phyloP scores from a whole-genome alignment of 2,888 invertebrate genomes.

The Merodon equestris region DNA sequence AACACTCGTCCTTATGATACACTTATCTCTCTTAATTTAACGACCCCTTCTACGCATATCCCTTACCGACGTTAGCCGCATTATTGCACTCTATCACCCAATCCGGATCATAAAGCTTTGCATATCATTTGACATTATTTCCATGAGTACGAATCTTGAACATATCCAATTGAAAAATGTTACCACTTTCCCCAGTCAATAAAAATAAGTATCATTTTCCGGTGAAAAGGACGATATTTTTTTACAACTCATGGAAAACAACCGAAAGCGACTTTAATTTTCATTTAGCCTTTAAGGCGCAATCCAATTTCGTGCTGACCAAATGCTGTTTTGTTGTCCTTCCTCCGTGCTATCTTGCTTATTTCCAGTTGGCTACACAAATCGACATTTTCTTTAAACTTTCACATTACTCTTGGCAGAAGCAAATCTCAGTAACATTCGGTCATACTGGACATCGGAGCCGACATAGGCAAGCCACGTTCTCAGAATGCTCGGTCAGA shows the following conservation, averaged over 20 bases:
- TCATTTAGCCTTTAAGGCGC: too few relatives aligned
- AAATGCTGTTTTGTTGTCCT: conserved; percentile 1
- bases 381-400: conserved; percentile 15
- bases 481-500: too few relatives aligned
- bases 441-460: too few relatives aligned
- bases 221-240: not conserved
- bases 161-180: conserved; percentile 1
- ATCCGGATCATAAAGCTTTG: not conserved
- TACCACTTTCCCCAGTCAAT: not conserved
- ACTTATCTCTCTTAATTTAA: too few relatives aligned
- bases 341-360: not conserved
- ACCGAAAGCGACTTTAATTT: too few relatives aligned
- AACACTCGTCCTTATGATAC: not conserved
- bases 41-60: too few relatives aligned
- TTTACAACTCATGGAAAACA: not conserved
- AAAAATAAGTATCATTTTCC: conserved; percentile 4
- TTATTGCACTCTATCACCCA: conserved; percentile 4
- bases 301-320: conserved; percentile 2
- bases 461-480: too few relatives aligned
- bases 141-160: not conserved
- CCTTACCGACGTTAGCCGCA: not conserved
- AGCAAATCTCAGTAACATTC: too few relatives aligned
- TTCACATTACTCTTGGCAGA: conserved; percentile 6
- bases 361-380: conserved; percentile 2
- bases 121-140: not conserved